These are phyloP conservation scores for Brachypodius melanocephalos DNA, from an alignment of 2,113 vertebrate species.

Conservation along the genomic window DNA sequence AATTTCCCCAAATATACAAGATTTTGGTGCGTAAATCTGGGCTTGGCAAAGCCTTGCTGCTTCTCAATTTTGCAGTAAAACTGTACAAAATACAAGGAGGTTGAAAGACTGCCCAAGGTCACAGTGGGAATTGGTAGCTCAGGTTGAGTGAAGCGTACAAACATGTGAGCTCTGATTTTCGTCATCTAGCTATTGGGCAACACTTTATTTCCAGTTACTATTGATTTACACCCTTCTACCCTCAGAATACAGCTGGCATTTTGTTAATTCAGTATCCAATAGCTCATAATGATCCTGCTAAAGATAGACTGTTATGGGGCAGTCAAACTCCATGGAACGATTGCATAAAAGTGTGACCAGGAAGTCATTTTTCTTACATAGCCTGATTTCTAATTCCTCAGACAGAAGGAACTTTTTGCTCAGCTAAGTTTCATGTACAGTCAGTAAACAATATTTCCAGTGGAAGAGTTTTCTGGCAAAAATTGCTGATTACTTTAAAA, in stretches of 20 bases:
- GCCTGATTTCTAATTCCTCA: neutral
- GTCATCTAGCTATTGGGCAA: slow-evolving; percentile 31
- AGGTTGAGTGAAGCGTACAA: neutral
- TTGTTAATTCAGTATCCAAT: slow-evolving; percentile 49
- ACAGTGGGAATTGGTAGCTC: neutral
- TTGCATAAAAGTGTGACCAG: neutral
- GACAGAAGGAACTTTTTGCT: neutral
- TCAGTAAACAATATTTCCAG: neutral
- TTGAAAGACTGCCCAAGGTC: slow-evolving; percentile 19
- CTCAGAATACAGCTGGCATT: slow-evolving; percentile 14
- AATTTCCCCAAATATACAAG: neutral
- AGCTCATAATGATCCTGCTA: slow-evolving; percentile 47
- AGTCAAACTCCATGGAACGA: neutral
- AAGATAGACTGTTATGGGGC: slow-evolving; percentile 20
- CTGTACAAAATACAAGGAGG: neutral
- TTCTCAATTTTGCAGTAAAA: slow-evolving; percentile 16
- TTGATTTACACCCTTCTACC: slow-evolving; percentile 15
- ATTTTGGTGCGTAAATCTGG: neutral
- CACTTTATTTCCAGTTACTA: slow-evolving; percentile 32
- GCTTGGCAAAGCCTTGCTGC: neutral
- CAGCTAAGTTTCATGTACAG: neutral
- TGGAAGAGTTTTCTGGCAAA: neutral
- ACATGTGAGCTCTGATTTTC: slow-evolving; percentile 48
- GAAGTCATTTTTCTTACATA: neutral
- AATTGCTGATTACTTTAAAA: neutral